These are phyloP conservation scores for Melinopterus prodromus DNA, from an alignment of 2,888 invertebrate species.

Conservation along the genomic window DNA sequence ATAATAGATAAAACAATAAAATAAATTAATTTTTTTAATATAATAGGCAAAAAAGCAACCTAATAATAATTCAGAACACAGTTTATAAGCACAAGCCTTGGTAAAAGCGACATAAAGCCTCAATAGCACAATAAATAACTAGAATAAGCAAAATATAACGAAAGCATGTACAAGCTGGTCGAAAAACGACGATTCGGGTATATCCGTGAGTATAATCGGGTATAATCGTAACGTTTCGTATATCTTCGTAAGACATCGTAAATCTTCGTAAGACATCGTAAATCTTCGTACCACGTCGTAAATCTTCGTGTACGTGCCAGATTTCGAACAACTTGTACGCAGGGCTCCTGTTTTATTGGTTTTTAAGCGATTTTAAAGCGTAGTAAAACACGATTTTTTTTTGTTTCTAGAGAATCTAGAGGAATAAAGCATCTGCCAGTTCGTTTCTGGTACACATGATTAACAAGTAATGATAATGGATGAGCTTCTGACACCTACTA, in stretches of 20 bases:
- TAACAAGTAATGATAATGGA: slow-evolving; percentile 59
- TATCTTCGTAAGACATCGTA: too few species aligned
- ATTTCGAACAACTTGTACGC: neutral
- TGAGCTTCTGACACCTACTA: slow-evolving; percentile 58
- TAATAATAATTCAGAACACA: neutral
- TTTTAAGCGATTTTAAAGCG: slow-evolving; percentile 14
- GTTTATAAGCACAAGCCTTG: slow-evolving; percentile 4
- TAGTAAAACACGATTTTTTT: slow-evolving; percentile 5
- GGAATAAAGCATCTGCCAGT: slow-evolving; percentile 50
- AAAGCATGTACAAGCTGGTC: neutral
- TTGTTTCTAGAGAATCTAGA: neutral
- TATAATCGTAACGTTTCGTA: too few species aligned
- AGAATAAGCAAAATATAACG: neutral
- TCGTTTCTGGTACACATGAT: slow-evolving; percentile 54
- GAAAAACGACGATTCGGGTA: neutral
- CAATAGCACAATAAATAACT: neutral
- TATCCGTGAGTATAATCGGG: too few species aligned
- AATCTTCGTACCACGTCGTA: neutral
- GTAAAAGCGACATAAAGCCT: neutral
- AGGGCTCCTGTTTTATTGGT: neutral
- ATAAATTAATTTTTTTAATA: neutral
- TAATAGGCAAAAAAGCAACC: neutral
- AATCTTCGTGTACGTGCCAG: neutral
- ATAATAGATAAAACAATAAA: neutral
- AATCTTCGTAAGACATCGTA: too few species aligned